Base-by-base conservation (phyloP, 2,888 invertebrate species). In the Mimumesa dahlbomi region DNA sequence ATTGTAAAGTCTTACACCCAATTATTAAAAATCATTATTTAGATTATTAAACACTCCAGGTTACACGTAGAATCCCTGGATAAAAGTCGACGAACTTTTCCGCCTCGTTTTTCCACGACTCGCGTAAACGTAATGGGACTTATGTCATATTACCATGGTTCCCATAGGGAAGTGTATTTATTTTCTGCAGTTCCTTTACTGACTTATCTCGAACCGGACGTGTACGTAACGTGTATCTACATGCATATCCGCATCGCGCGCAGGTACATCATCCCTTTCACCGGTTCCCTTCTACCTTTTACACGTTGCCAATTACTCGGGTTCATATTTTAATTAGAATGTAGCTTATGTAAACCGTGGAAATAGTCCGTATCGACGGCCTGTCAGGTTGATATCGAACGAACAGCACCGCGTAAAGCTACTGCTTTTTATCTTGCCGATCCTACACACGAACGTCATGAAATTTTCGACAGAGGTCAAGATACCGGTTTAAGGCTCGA, bases 391-490 rank as follows among this genome's bases (percentile, higher is more conserved):
- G n/a, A n/a, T n/a, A n/a, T n/a, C 25, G 13, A 29, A 14, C 6
- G 46, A 29, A 48, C 13, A 16, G 6, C 13, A 5, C 25, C 4
- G 3, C 1, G 18, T 29, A 34, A 11, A 36, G 7, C 11, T 21
- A 18, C n/a, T 31, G 49, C 14, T 45, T 25, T 48, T n/a, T 50
- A n/a, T 46, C 42, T 29, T 14, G 13, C 13, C 11, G 45, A 69
- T 52, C 66, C 58, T 42, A 49, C 38, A 18, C 31, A 45, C 16
- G 38, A 58, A 63, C 62, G 48, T 68, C 63, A 54, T 2, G 46
- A 64, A 66, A 72, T 79, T 79, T 76, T 76, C 65, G 69, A 64
- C 59, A 52, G 69, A 67, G 74, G 72, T 79, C 79, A 68, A 72
- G 50, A 62, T 79, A 79, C 79, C 79, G 79, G 79, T 79, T 76